Conservation (phyloP, 64 coral and sea anemone species). For the Actinia equina region DNA sequence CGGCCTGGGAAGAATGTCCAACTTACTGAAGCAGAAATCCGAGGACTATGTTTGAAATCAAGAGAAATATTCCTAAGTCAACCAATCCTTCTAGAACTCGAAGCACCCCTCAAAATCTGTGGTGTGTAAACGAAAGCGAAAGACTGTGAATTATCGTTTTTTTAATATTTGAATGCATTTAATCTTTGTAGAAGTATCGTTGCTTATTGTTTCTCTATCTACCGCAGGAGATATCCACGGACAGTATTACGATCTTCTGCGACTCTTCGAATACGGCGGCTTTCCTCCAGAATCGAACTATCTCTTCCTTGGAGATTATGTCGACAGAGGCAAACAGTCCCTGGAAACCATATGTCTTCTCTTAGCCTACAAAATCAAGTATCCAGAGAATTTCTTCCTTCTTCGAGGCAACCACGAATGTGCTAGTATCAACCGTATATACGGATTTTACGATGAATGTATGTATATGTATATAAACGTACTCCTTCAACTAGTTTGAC, state of each 20-base stretch:
- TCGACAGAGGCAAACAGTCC: constrained; percentile 98
- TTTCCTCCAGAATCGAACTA: constrained; percentile 99
- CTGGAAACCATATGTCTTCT: constrained; percentile 99
- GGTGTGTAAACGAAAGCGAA: constrained; percentile 60
- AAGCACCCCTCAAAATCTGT: constrained; percentile 99
- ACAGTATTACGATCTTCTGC: constrained; percentile 95
- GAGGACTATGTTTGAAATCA: constrained; percentile 97
- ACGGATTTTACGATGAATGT: constrained; percentile 99
- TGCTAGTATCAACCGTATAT: constrained; percentile 99
- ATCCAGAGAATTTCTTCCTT: constrained; percentile 98
- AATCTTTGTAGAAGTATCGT: constrained; percentile 5
- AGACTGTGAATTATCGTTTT: background rate
- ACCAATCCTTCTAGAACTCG: constrained; percentile 98
- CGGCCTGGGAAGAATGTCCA: constrained; percentile 99
- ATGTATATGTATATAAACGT: constrained; percentile 33
- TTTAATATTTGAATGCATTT: background rate
- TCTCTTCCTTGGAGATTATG: constrained; percentile 96
- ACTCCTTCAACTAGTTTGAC: background rate
- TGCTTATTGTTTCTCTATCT: constrained; percentile 41
- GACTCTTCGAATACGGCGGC: constrained; percentile 98
- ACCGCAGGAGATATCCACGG: constrained; percentile 98
- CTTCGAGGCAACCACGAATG: constrained; percentile 98
- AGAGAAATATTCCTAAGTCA: constrained; percentile 99
- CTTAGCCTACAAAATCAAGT: constrained; percentile 99
- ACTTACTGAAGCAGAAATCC: constrained; percentile 96